Percentiles rank a stretch among this genome's conserved stretches.
These are phyloP conservation scores for Dinomys branickii DNA, from an alignment of 2,113 vertebrate genomes.

Conservation along the genomic window DNA sequence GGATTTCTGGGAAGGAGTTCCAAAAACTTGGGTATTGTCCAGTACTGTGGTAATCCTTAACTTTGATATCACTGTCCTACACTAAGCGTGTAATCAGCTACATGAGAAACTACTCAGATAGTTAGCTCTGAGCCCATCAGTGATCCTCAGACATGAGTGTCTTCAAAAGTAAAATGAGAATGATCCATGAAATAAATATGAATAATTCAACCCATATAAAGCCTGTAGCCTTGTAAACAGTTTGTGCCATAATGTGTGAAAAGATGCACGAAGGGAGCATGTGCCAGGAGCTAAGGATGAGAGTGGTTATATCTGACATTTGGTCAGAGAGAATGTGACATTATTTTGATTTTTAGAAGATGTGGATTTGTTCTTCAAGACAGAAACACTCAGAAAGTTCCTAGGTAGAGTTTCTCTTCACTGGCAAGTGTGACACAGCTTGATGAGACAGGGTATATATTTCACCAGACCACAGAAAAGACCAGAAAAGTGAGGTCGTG, in stretches of 20 bases:
- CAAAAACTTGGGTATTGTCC: conserved; percentile 2
- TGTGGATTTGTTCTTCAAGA: not conserved
- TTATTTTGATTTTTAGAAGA: not conserved
- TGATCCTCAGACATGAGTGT: not conserved
- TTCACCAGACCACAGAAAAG: not conserved
- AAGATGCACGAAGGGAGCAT: not conserved
- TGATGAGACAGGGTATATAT: accelerated
- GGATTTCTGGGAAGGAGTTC: not conserved
- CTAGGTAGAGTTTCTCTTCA: not conserved
- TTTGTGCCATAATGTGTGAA: not conserved
- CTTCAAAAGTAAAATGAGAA: not conserved
- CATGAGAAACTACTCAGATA: not conserved
- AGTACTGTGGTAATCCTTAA: not conserved
- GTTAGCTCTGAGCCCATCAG: not conserved
- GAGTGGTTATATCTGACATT: not conserved
- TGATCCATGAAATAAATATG: not conserved
- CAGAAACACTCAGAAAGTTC: not conserved
- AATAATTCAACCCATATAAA: conserved; percentile 11
- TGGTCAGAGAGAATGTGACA: not conserved
- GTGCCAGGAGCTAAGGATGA: not conserved
- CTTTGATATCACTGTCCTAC: not conserved
- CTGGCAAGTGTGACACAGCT: not conserved
- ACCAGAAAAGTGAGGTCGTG: not conserved
- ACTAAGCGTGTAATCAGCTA: not conserved
- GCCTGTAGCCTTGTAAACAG: not conserved